phyloP scores from a whole-genome alignment of 2,888 invertebrate genomes.

The Metallyticus violacea region DNA sequence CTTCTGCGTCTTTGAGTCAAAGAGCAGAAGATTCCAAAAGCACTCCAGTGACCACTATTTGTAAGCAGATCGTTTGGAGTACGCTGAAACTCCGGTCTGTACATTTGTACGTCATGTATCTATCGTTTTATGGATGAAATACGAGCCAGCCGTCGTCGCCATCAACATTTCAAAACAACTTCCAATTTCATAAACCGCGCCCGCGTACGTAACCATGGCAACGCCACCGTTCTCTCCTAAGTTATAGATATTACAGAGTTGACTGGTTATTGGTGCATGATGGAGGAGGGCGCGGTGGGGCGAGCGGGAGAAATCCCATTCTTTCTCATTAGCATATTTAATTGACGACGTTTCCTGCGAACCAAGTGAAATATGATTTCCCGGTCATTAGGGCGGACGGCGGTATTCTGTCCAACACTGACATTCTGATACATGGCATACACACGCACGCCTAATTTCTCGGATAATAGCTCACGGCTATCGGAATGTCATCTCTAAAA shows the following conservation, averaged over 20 bases:
- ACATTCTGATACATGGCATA: neutral
- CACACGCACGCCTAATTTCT: neutral
- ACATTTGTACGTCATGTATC: neutral
- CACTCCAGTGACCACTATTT: neutral
- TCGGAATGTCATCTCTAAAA: neutral
- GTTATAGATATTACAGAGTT: conserved; percentile 19
- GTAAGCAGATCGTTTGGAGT: neutral
- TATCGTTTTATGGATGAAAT: conserved; percentile 2
- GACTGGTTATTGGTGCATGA: neutral
- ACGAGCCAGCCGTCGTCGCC: neutral
- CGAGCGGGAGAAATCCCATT: neutral
- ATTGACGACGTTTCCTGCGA: conserved; percentile 6
- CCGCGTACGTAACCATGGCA: conserved; percentile 13
- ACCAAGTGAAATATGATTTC: conserved; percentile 14
- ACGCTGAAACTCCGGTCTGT: neutral
- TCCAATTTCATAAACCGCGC: conserved; percentile 24
- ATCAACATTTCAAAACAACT: conserved; percentile 14
- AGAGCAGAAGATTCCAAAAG: neutral
- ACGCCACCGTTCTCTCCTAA: neutral
- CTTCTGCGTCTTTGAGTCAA: too few species aligned
- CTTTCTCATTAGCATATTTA: conserved; percentile 22
- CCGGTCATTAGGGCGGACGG: conserved; percentile 2
- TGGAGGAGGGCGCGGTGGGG: neutral
- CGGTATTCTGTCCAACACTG: neutral
- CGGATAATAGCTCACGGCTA: neutral